phyloP scores from a whole-genome alignment of 2,888 invertebrate genomes.

The Drosophila tripunctata region DNA sequence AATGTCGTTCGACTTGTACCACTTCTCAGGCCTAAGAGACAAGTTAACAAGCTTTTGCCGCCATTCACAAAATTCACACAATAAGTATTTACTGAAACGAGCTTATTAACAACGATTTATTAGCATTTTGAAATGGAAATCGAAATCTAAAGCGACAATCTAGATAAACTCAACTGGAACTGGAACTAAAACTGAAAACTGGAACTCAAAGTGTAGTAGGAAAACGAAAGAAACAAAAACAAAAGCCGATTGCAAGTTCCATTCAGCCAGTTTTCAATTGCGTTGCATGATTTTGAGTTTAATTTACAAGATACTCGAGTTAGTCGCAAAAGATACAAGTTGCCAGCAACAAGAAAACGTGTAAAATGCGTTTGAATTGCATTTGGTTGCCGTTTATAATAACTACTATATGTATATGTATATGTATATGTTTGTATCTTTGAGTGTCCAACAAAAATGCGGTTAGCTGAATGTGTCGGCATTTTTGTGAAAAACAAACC shows the following conservation, averaged over 20 bases:
- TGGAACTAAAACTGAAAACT: constrained; percentile 34
- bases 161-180: constrained; percentile 43
- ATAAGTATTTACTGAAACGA: constrained; percentile 53
- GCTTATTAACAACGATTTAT: constrained; percentile 69
- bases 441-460: constrained; percentile 46
- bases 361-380: constrained; percentile 43
- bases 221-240: constrained; percentile 2
- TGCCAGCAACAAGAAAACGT: constrained; percentile 28
- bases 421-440: too few relatives aligned
- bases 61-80: constrained; percentile 56
- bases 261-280: constrained; percentile 53
- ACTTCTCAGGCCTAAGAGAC: constrained; percentile 42
- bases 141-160: constrained; percentile 72
- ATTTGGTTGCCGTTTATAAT: constrained; percentile 25
- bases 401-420: too few relatives aligned
- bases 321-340: constrained; percentile 15
- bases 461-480: constrained; percentile 37
- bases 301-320: constrained; percentile 27
- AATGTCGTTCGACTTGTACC: constrained; percentile 48
- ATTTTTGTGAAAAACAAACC: constrained; percentile 44
- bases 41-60: constrained; percentile 9
- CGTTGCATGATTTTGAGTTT: constrained; percentile 17
- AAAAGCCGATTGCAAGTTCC: constrained; percentile 40
- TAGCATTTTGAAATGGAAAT: constrained; percentile 59
- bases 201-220: constrained; percentile 16